Percentiles rank a stretch among this genome's conserved stretches.
Evolutionary conservation across 1,140 invertebrate genomes (phyloP).

Genomic region (Drosophila truncata): DNA sequence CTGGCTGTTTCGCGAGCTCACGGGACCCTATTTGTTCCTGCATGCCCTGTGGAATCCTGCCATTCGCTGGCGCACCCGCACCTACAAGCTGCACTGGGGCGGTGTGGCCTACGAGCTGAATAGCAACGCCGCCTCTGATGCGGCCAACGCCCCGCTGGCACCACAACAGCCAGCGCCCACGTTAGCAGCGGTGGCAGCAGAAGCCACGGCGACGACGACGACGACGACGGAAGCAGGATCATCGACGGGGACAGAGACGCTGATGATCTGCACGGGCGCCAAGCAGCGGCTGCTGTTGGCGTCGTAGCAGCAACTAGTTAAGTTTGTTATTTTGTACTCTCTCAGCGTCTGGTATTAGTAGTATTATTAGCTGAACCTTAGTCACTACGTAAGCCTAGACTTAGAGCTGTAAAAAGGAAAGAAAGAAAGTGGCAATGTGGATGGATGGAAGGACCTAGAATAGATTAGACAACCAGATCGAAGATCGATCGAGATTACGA

Average conservation of each 20-base stretch:
- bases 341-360: conserved; percentile 56
- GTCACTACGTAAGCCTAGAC: conserved; percentile 64
- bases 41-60: conserved; percentile 93
- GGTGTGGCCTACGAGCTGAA: conserved; percentile 93
- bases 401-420: conserved; percentile 51
- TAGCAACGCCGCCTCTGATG: conserved; percentile 30
- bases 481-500: conserved; percentile 13
- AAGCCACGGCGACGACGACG: background rate
- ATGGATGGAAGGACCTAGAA: conserved; percentile 25
- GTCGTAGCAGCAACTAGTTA: conserved; percentile 75
- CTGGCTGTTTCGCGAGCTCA: conserved; percentile 97
- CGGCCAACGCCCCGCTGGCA: conserved; percentile 25
- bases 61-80: conserved; percentile 96
- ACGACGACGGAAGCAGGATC: background rate
- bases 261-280: conserved; percentile 40
- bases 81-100: conserved; percentile 96
- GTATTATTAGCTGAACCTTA: conserved; percentile 74
- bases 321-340: conserved; percentile 75
- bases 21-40: conserved; percentile 94
- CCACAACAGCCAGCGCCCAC: conserved; percentile 35
- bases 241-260: conserved; percentile 27
- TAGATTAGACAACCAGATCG: conserved; percentile 34
- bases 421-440: background rate
- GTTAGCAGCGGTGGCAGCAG: conserved; percentile 48
- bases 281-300: conserved; percentile 67